A percentile compares a stretch with the other conserved stretches of the same genome.
phyloP scores from a whole-genome alignment of 2,113 vertebrate genomes.

The Ciconia boyciana region DNA sequence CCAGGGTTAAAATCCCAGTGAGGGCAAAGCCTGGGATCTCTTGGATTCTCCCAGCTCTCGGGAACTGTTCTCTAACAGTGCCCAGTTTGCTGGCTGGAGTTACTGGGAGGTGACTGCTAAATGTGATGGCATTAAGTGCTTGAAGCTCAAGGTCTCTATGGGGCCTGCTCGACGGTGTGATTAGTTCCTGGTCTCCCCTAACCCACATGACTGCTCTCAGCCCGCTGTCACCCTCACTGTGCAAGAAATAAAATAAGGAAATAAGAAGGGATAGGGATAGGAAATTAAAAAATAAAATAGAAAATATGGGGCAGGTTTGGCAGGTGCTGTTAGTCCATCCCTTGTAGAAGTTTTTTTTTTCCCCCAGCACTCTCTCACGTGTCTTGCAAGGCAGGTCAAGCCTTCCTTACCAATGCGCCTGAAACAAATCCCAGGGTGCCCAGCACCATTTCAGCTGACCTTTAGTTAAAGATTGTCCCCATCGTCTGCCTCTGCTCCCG shows the following conservation, averaged over 20 bases:
- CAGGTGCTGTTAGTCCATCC: background rate
- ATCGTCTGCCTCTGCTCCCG: accelerated
- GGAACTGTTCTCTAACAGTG: background rate
- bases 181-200: background rate
- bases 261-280: background rate
- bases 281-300: background rate
- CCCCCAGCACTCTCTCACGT: accelerated
- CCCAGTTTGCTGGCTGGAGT: background rate
- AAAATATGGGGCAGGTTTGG: background rate
- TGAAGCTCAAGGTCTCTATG: background rate
- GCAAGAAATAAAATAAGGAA: background rate
- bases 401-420: accelerated
- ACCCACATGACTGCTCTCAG: background rate
- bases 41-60: background rate
- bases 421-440: background rate
- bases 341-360: background rate
- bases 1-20: background rate
- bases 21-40: background rate
- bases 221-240: accelerated
- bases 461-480: background rate
- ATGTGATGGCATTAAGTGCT: background rate
- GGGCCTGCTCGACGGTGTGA: accelerated
- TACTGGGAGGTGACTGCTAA: background rate
- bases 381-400: background rate
- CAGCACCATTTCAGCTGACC: background rate